phyloP scores from a whole-genome alignment of 2,888 invertebrate genomes.

The Cerastis leucographa region DNA sequence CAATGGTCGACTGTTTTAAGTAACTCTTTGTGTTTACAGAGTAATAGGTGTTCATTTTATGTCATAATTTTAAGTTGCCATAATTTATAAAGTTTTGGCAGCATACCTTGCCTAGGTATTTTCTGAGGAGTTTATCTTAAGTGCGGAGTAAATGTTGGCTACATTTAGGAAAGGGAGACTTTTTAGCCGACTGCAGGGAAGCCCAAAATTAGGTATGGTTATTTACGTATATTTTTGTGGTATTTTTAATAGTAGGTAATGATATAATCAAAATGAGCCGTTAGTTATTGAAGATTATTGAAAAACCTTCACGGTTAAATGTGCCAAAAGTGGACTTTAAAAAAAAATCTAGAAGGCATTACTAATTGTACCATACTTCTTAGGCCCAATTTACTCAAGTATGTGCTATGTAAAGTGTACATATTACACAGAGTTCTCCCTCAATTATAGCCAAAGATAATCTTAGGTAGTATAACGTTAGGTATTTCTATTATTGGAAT shows the following conservation, averaged over 20 bases:
- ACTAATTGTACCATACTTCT: no score
- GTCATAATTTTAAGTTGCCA: constrained; percentile 52
- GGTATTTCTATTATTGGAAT: constrained; percentile 32
- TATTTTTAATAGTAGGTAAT: background rate
- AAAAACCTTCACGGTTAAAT: background rate
- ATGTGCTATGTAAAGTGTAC: background rate
- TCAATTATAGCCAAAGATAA: constrained; percentile 6
- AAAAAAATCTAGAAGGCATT: background rate
- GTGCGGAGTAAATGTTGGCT: background rate
- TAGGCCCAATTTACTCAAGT: background rate
- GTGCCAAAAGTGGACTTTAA: background rate
- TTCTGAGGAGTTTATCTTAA: constrained; percentile 31
- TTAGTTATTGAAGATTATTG: background rate
- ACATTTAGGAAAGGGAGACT: background rate
- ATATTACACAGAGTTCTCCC: background rate
- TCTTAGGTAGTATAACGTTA: background rate
- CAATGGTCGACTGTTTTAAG: constrained; percentile 54
- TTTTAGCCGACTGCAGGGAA: background rate
- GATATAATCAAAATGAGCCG: no score
- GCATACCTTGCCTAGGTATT: constrained; percentile 24
- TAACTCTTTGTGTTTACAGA: constrained; percentile 62
- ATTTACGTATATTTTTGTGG: background rate
- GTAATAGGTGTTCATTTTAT: constrained; percentile 60
- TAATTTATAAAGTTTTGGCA: constrained; percentile 49
- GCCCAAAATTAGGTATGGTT: background rate